These are phyloP conservation scores for Paralichthys olivaceus DNA, from an alignment of 2,113 vertebrate genomes.

Conservation along the genomic window DNA sequence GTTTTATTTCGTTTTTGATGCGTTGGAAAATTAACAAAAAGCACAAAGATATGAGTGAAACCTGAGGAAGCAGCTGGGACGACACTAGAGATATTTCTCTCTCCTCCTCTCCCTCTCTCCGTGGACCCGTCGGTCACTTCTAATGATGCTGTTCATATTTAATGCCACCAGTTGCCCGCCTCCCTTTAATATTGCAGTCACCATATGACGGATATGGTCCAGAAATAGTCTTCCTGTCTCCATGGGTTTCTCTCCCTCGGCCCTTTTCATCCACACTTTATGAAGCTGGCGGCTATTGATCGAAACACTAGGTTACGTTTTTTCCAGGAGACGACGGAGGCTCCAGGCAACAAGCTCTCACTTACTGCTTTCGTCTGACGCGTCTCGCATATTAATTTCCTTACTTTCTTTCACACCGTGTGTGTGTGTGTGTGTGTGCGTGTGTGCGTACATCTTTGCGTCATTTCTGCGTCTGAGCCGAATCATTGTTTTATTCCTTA, in stretches of 20 bases:
- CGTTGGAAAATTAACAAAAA: not conserved
- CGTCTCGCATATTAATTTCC: not conserved
- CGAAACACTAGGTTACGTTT: not conserved
- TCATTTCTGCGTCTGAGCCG: too few species aligned
- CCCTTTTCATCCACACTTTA: slow-evolving; percentile 33
- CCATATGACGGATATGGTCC: slow-evolving; percentile 47
- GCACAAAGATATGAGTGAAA: too few species aligned
- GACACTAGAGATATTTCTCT: not conserved
- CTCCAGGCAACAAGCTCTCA: slow-evolving; percentile 18
- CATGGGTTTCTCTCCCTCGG: slow-evolving; percentile 26
- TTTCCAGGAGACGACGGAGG: not conserved
- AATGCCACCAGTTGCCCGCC: slow-evolving; percentile 52
- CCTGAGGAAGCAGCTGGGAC: not conserved
- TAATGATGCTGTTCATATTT: slow-evolving; percentile 70
- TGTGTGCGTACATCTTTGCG: too few species aligned
- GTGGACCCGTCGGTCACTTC: slow-evolving; percentile 30
- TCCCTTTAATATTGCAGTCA: slow-evolving; percentile 60
- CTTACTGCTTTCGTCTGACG: not conserved
- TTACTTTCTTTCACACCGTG: not conserved
- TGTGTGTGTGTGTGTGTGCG: too few species aligned
- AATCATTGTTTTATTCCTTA: not conserved
- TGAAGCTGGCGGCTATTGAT: slow-evolving; percentile 14
- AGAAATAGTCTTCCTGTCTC: slow-evolving; percentile 67
- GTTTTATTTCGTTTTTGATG: too few species aligned
- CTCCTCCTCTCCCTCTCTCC: not conserved